Percentiles rank a stretch among this genome's conserved stretches.
These are phyloP conservation scores for Myodes glareolus DNA, from an alignment of 2,113 vertebrate genomes.

Conservation along the genomic window DNA sequence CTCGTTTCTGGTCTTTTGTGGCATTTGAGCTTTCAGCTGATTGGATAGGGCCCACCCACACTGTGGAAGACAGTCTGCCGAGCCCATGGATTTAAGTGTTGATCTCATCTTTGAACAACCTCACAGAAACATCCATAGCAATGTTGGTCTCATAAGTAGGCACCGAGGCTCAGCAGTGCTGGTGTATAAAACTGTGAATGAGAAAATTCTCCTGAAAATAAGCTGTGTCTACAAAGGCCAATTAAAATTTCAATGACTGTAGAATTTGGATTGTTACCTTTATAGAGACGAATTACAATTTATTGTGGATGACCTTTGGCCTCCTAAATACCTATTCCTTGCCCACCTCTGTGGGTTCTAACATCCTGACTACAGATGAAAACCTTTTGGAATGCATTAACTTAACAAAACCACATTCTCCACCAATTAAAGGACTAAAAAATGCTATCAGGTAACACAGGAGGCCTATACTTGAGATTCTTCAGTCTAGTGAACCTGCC, in stretches of 20 bases:
- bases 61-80: neutral
- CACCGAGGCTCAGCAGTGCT: neutral
- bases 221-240: neutral
- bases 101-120: neutral
- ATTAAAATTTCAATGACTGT: neutral
- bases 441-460: neutral
- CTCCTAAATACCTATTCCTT: neutral
- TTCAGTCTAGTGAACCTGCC: neutral
- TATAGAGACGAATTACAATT: neutral
- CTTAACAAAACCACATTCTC: neutral
- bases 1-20: neutral
- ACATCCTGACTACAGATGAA: neutral
- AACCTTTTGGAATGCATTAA: neutral
- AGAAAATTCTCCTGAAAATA: neutral
- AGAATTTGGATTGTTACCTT: neutral
- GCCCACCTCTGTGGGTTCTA: neutral
- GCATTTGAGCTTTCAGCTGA: neutral
- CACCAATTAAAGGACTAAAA: neutral
- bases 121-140: neutral
- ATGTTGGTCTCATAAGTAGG: neutral
- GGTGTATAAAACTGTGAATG: neutral
- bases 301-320: neutral
- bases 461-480: neutral
- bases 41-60: slow-evolving; percentile 1
- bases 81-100: slow-evolving; percentile 10